Percentiles rank a stretch among this genome's conserved stretches.
phyloP scores from a whole-genome alignment of 2,888 invertebrate species.

The Polietes domitor region DNA sequence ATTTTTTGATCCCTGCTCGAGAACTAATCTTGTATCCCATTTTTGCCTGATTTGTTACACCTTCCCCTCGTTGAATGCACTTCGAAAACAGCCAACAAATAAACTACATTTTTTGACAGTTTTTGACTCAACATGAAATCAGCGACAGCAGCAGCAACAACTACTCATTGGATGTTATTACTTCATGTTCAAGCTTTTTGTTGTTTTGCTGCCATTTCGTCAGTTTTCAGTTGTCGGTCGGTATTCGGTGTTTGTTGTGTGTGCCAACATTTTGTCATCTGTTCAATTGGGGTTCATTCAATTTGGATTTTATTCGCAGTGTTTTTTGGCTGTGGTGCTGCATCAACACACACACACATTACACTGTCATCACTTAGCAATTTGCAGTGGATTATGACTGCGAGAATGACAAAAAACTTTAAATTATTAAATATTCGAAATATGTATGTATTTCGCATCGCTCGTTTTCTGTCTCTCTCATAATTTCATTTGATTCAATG shows the following conservation, averaged over 20 bases:
- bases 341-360: background rate
- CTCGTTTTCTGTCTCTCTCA: background rate
- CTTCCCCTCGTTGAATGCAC: background rate
- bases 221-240: background rate
- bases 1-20: too few species aligned
- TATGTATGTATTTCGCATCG: background rate
- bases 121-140: background rate
- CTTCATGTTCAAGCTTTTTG: background rate
- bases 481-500: background rate
- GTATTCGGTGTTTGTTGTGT: background rate
- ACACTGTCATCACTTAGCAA: background rate
- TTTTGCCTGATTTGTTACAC: background rate
- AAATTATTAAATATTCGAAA: conserved; percentile 27
- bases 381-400: background rate
- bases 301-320: background rate
- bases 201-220: background rate
- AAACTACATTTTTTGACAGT: background rate
- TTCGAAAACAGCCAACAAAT: too few species aligned
- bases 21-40: background rate
- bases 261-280: conserved; percentile 57
- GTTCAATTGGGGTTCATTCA: conserved; percentile 41
- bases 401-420: background rate
- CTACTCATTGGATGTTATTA: background rate
- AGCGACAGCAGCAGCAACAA: background rate
- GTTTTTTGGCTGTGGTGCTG: too few species aligned